Conservation (phyloP, 1,140 invertebrate genomes). For the Macrostomum lignano region DNA sequence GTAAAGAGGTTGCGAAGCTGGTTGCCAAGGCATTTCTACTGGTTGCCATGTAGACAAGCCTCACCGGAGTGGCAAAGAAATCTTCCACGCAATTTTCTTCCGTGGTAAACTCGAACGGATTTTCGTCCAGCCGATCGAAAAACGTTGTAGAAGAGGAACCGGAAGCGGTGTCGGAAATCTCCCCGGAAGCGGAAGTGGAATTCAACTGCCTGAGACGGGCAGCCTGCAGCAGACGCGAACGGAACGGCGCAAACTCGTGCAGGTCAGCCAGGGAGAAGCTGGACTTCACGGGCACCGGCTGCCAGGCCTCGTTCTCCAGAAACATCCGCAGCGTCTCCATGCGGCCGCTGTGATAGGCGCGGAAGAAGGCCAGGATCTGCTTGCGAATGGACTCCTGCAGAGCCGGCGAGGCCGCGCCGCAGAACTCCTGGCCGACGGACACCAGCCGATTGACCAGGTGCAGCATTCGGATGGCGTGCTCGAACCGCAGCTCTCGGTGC, state of each 20-base stretch:
- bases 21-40: too few relatives aligned
- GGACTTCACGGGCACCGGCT: constrained; percentile 56
- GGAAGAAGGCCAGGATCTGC: constrained; percentile 59
- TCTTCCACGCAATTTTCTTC: too few relatives aligned
- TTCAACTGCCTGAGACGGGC: too few relatives aligned
- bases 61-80: too few relatives aligned
- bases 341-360: constrained; percentile 51
- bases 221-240: too few relatives aligned
- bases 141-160: too few relatives aligned
- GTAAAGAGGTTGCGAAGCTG: too few relatives aligned
- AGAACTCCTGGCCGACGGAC: constrained; percentile 62
- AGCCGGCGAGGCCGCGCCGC: constrained; percentile 51
- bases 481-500: constrained; percentile 58
- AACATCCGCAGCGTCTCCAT: constrained; percentile 77
- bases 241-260: constrained; percentile 41
- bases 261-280: constrained; percentile 49
- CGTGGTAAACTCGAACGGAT: too few relatives aligned
- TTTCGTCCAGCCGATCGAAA: too few relatives aligned
- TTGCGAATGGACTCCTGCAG: constrained; percentile 54
- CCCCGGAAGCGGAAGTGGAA: too few relatives aligned
- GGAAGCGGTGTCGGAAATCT: too few relatives aligned
- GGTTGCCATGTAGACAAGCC: too few relatives aligned
- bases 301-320: constrained; percentile 86
- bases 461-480: constrained; percentile 67
- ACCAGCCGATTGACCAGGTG: constrained; percentile 55